phyloP scores from a whole-genome alignment of 2,113 vertebrate species.

The Pelodiscus sinensis region DNA sequence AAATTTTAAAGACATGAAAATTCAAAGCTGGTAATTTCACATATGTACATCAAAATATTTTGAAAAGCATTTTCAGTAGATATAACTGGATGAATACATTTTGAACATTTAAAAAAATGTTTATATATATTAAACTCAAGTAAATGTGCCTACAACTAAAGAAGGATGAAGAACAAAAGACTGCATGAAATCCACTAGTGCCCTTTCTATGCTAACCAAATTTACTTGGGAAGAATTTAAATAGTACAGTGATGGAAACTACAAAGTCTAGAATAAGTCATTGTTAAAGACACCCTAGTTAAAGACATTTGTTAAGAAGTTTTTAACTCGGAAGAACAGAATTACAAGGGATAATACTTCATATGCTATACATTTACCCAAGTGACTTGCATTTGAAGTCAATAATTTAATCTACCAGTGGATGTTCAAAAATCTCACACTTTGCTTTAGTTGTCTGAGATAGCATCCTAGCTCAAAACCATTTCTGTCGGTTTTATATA shows the following conservation, averaged over 20 bases:
- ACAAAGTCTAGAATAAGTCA: conserved; percentile 51
- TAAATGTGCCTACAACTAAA: not conserved
- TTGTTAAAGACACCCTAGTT: conserved; percentile 17
- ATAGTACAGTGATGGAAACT: not conserved
- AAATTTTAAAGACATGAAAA: not conserved
- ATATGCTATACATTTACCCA: not conserved
- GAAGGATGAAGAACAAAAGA: conserved; percentile 2
- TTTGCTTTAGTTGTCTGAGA: not conserved
- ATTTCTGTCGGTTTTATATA: not conserved
- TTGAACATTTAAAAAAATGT: not conserved
- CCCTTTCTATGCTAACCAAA: conserved; percentile 17
- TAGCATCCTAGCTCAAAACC: not conserved
- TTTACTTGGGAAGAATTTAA: conserved; percentile 23
- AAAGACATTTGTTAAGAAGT: not conserved
- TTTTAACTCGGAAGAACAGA: conserved; percentile 32
- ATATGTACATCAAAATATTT: not conserved
- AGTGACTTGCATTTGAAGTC: not conserved
- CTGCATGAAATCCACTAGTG: conserved; percentile 10
- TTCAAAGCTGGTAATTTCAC: conserved; percentile 9
- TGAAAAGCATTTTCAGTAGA: not conserved
- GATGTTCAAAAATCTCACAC: not conserved
- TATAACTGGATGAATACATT: not conserved
- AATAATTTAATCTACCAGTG: conserved; percentile 8
- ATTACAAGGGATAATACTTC: rapidly evolving
- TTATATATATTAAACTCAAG: not conserved